Percentiles rank a stretch among this genome's conserved stretches.
Evolutionary conservation across 2,113 vertebrate species (phyloP).

Genomic region (Plecturocebus donacophilus): DNA sequence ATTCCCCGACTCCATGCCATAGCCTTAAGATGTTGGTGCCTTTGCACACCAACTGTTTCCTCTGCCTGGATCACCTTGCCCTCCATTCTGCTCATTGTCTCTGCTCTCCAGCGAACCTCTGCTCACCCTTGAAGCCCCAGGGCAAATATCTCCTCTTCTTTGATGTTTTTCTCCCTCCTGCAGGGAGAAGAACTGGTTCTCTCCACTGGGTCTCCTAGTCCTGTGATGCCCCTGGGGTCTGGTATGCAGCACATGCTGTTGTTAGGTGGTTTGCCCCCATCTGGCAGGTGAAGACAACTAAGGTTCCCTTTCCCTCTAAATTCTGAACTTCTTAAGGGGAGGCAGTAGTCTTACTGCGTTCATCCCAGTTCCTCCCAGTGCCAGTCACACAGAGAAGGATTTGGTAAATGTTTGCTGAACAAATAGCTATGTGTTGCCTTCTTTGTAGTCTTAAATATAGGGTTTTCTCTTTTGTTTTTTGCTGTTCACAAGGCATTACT

Average conservation of each 20-base stretch:
- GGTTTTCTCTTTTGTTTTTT: constrained; percentile 20
- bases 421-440: neutral
- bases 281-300: neutral
- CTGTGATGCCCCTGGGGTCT: neutral
- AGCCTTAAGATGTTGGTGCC: neutral
- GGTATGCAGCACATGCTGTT: neutral
- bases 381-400: neutral
- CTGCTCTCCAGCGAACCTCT: neutral
- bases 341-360: neutral
- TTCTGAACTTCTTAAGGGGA: neutral
- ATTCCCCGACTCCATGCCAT: fast-evolving
- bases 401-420: neutral
- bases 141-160: neutral
- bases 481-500: constrained; percentile 31
- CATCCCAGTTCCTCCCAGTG: neutral
- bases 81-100: neutral
- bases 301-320: neutral
- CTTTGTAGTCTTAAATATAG: neutral
- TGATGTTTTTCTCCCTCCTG: neutral
- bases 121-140: neutral
- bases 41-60: neutral
- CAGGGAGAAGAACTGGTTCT: neutral
- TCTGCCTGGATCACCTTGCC: neutral
- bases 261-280: neutral
- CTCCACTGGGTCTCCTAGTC: neutral